A percentile compares a stretch with the other conserved stretches of the same genome.
These are phyloP conservation scores for Dendroctonus ponderosae DNA, from an alignment of 1,140 invertebrate species.

Conservation along the genomic window DNA sequence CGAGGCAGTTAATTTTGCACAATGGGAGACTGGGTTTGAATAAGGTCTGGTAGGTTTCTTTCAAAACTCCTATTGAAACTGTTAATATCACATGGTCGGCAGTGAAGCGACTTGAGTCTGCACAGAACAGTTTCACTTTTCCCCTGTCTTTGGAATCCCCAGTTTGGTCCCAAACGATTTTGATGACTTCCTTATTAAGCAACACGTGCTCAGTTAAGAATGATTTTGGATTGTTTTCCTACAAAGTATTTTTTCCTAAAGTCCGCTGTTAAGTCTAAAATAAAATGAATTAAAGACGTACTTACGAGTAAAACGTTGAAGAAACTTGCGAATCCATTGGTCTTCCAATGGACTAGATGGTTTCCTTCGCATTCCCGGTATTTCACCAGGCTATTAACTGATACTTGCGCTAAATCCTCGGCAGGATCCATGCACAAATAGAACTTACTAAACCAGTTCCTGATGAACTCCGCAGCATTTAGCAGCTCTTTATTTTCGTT, in stretches of 20 bases:
- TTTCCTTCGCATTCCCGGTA: constrained; percentile 39
- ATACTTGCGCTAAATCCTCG: constrained; percentile 61
- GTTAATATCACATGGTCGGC: constrained; percentile 70
- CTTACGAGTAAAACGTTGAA: constrained; percentile 40
- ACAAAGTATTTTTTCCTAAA: constrained; percentile 4
- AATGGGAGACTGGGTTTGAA: constrained; percentile 63
- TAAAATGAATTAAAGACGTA: constrained; percentile 26
- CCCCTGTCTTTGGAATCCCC: constrained; percentile 20
- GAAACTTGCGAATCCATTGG: constrained; percentile 39
- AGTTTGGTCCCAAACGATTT: constrained; percentile 52
- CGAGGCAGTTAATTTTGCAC: constrained; percentile 61
- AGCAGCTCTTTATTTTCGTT: constrained; percentile 18
- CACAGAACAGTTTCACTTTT: constrained; percentile 37
- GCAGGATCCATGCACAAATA: constrained; percentile 58
- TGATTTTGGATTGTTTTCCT: constrained; percentile 22
- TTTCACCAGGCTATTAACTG: constrained; percentile 52
- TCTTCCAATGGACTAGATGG: constrained; percentile 40
- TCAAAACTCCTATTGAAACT: constrained; percentile 67
- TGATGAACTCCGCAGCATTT: constrained; percentile 50
- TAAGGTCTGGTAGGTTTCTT: constrained; percentile 57
- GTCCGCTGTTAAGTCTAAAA: constrained; percentile 1
- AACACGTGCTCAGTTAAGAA: constrained; percentile 49
- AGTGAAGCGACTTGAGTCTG: constrained; percentile 57
- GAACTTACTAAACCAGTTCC: constrained; percentile 58
- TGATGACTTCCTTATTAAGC: constrained; percentile 53